Evolutionary conservation across 2,888 invertebrate genomes (phyloP), one percentile per base, ranked within the genome.

Genomic region (Callinectes sapidus): DNA sequence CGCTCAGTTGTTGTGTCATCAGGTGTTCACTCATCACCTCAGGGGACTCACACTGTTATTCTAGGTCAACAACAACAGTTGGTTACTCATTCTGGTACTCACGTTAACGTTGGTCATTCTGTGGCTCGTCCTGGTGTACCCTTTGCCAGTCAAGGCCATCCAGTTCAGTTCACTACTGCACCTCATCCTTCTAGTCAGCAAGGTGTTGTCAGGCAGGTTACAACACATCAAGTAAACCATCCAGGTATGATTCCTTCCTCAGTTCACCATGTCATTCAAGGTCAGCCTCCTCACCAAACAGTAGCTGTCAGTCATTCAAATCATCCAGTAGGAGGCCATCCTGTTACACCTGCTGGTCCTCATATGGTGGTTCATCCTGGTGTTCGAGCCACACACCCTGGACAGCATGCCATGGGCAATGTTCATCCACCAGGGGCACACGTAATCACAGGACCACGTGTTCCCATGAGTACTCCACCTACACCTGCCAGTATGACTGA

Each of bases 401-500:
- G 91, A 32, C 92, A 90, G 85, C 92, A 93, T 39, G 85, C 88
- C 5, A 32, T 93, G 42, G 54, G 35, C 66, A 93, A 90, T 93
- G 89, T 91, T 55, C 91, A 93, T 87, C 90, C 71, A 54, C 90
- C 71, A 10, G 92, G 92, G 39, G 61, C 89, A 28, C 92, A 92
- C 66, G 39, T 93, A 39, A 48, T 89, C 16, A 48, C 89, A 48
- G 91, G 91, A 1, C 48, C 87, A 48, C 91, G 91, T 32, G 90
- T 90, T 16, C 39, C 88, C 39, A 23, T 89, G 87, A 94, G 85
- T 87, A 14, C 86, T 66, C 28, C 86, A 32, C 90, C 90, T 87
- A 92, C 91, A n/a, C 90, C 92, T 48, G 66, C 92, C 14, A 94
- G 94, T 55, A 87, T 94, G 48, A 90, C 92, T 54, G 94, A 94